Conservation (phyloP, 2,113 vertebrate species). For the Equus quagga region DNA sequence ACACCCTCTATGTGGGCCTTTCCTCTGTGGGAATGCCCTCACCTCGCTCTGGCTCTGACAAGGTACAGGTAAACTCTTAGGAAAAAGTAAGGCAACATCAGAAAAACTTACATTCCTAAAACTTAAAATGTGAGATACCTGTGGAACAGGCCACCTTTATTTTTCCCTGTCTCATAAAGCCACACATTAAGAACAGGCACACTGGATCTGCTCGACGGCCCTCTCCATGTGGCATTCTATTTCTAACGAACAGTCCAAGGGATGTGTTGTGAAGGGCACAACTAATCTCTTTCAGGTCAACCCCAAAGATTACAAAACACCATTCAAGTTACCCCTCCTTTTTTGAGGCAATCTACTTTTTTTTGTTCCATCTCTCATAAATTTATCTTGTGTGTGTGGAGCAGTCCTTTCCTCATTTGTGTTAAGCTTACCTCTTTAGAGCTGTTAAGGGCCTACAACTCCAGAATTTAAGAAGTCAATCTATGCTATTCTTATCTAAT, state of each 20-base stretch:
- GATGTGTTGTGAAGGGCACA: neutral
- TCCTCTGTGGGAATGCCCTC: neutral
- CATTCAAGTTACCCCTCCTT: neutral
- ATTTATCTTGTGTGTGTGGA: neutral
- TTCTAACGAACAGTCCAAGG: neutral
- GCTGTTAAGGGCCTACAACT: neutral
- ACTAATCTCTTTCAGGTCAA: neutral
- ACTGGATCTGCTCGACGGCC: neutral
- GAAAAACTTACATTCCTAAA: neutral
- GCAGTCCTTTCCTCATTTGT: neutral
- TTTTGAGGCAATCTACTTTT: neutral
- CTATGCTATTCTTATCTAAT: neutral
- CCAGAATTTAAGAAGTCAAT: constrained; percentile 1
- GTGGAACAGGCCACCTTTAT: neutral
- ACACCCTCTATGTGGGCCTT: neutral
- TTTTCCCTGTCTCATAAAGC: neutral
- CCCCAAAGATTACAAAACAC: neutral
- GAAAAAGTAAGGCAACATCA: neutral
- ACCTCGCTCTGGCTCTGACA: neutral
- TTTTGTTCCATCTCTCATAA: neutral
- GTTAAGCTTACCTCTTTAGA: neutral
- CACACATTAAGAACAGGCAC: neutral
- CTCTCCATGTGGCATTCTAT: neutral
- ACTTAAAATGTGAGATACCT: neutral
- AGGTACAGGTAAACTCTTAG: neutral